Conservation (phyloP, 1,140 invertebrate species). For the Micrasema minimum region DNA sequence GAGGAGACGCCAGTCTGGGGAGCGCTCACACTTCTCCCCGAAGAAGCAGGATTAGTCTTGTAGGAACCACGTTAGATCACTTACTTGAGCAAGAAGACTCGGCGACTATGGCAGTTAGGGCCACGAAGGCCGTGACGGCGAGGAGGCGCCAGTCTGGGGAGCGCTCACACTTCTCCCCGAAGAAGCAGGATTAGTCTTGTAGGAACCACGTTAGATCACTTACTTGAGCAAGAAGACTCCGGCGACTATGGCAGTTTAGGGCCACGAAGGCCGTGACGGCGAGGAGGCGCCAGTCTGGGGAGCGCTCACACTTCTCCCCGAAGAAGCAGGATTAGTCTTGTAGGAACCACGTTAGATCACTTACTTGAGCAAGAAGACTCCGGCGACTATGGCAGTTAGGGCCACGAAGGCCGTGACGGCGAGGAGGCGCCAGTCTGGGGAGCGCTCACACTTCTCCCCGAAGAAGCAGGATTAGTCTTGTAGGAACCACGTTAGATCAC, state of each 20-base stretch:
- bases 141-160: conserved; percentile 72
- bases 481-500: no score
- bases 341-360: no score
- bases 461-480: no score
- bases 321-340: no score
- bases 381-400: conserved; percentile 69
- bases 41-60: no score
- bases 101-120: conserved; percentile 70
- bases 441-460: conserved; percentile 73
- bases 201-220: no score
- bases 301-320: conserved; percentile 73
- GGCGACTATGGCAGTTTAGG: conserved; percentile 70
- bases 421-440: conserved; percentile 71
- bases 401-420: conserved; percentile 68
- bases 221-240: conserved; percentile 72
- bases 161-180: conserved; percentile 73
- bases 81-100: conserved; percentile 72
- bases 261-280: conserved; percentile 68
- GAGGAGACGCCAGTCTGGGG: conserved; percentile 71
- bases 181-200: no score
- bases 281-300: conserved; percentile 71
- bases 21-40: conserved; percentile 73
- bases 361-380: conserved; percentile 72
- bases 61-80: no score
- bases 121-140: conserved; percentile 67